phyloP scores from a whole-genome alignment of 2,797 vertebrate genomes.

The Tarsius wallacei region DNA sequence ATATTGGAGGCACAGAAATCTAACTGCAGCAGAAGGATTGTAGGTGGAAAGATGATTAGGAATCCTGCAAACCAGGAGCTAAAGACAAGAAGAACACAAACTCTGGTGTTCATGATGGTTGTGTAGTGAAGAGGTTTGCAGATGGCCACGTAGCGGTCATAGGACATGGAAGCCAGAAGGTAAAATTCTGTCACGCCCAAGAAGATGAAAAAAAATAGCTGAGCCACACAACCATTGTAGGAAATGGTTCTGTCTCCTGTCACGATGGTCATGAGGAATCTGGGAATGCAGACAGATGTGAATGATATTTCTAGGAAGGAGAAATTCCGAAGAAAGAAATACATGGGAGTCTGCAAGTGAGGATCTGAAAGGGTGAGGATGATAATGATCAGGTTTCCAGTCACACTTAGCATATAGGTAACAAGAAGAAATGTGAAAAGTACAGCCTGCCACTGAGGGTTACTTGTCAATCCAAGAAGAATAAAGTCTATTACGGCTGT shows the following conservation, averaged over 20 bases:
- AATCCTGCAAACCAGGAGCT: constrained; percentile 76
- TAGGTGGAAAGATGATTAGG: constrained; percentile 75
- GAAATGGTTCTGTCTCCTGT: constrained; percentile 69
- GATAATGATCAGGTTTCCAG: constrained; percentile 74
- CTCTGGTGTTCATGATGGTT: constrained; percentile 70
- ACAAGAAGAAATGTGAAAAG: constrained; percentile 78
- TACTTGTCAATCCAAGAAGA: constrained; percentile 79
- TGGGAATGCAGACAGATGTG: constrained; percentile 74
- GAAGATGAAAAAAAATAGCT: constrained; percentile 81
- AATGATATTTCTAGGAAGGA: constrained; percentile 78
- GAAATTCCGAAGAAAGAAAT: constrained; percentile 81
- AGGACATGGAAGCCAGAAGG: constrained; percentile 82
- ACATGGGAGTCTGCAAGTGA: constrained; percentile 78
- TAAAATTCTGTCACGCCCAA: constrained; percentile 83
- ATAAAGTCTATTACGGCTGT: constrained; percentile 77
- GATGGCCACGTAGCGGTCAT: constrained; percentile 79
- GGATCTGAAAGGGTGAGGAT: constrained; percentile 72
- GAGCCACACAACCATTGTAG: constrained; percentile 69
- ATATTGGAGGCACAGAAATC: constrained; percentile 82
- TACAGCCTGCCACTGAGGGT: constrained; percentile 66
- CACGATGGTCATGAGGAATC: constrained; percentile 66
- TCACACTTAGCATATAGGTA: constrained; percentile 76
- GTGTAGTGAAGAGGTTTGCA: constrained; percentile 80
- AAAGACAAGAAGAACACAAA: constrained; percentile 74
- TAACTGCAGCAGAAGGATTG: constrained; percentile 66